These are phyloP conservation scores for Laupala kohalensis DNA, from an alignment of 1,140 invertebrate genomes.

Conservation along the genomic window DNA sequence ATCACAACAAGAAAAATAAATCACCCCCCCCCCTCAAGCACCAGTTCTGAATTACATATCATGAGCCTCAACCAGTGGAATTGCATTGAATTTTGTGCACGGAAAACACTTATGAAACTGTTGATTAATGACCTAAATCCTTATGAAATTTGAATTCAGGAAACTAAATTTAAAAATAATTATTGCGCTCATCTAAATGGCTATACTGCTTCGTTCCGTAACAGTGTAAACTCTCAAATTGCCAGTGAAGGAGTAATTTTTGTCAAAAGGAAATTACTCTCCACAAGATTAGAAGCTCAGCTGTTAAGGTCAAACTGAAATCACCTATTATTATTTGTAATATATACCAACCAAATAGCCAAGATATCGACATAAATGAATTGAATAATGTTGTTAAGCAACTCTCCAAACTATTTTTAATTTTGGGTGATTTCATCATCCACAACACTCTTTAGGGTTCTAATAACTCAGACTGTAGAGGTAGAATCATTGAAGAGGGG, in stretches of 20 bases:
- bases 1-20: no score
- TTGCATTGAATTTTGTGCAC: no score
- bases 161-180: no score
- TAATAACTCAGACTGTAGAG: conserved; percentile 20
- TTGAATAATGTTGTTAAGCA: conserved; percentile 20
- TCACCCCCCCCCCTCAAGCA: no score
- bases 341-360: not conserved
- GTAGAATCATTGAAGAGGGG: not conserved
- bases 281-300: not conserved
- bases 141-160: no score
- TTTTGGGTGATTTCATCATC: conserved; percentile 24
- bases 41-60: no score
- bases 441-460: conserved; percentile 25
- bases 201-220: not conserved
- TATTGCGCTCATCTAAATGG: not conserved
- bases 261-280: not conserved
- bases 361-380: not conserved
- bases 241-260: not conserved
- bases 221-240: not conserved
- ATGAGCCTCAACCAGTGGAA: no score
- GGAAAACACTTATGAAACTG: no score
- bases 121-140: no score
- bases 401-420: conserved; percentile 22
- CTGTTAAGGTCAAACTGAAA: not conserved
- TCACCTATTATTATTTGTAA: not conserved